A percentile compares a stretch with the other conserved stretches of the same genome.
phyloP scores from a whole-genome alignment of 2,113 vertebrate genomes.

The Sinocyclocheilus rhinocerous region DNA sequence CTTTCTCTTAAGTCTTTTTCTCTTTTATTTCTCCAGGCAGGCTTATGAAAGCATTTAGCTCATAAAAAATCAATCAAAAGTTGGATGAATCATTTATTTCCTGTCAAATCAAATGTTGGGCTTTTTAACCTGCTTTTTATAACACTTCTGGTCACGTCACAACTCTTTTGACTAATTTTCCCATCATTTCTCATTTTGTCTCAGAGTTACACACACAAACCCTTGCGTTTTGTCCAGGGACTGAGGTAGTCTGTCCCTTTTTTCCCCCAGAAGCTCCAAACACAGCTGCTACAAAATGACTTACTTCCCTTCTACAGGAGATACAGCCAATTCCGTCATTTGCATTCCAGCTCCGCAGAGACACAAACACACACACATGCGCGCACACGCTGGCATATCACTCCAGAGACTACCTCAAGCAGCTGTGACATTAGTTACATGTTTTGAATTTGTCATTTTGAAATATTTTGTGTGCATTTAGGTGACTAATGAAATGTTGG shows the following conservation, averaged over 20 bases:
- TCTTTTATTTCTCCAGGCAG: not conserved
- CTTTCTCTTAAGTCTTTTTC: conserved; percentile 18
- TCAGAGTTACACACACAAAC: conserved; percentile 7
- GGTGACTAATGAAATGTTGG: conserved; percentile 64
- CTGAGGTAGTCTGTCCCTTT: conserved; percentile 53
- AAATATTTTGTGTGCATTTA: conserved; percentile 60
- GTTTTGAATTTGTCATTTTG: conserved; percentile 60
- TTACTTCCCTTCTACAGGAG: conserved; percentile 25
- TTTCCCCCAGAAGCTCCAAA: conserved; percentile 64
- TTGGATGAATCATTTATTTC: conserved; percentile 26
- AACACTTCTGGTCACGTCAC: conserved; percentile 36
- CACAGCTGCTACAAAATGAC: conserved; percentile 69
- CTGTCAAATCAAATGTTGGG: not conserved
- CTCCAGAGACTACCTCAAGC: conserved; percentile 65
- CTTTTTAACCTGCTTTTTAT: conserved; percentile 30
- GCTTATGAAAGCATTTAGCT: conserved; percentile 25
- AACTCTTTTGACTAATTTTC: conserved; percentile 31
- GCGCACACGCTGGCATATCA: conserved; percentile 43
- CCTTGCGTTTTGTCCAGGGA: conserved; percentile 46
- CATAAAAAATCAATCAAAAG: conserved; percentile 32
- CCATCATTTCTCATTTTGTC: conserved; percentile 8
- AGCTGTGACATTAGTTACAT: conserved; percentile 73
- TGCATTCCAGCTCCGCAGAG: conserved; percentile 57
- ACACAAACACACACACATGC: conserved; percentile 17
- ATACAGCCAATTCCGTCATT: conserved; percentile 57